Evolutionary conservation across 64 coral and sea anemone species (phyloP), one percentile per base, ranked within the genome.

Genomic region (Porites lutea): DNA sequence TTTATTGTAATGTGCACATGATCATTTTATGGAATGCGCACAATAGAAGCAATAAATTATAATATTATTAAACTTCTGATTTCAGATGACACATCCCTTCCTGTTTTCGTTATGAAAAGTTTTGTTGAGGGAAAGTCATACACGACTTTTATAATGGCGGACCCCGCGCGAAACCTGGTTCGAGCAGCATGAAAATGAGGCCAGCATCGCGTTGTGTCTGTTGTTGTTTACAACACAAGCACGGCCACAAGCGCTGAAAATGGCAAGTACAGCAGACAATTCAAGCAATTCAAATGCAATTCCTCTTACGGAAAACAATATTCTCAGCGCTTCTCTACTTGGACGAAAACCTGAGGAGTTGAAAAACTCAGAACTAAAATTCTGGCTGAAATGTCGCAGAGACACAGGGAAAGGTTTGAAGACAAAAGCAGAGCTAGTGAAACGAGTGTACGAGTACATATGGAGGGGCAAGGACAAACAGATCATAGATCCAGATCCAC

Each of bases 391-490:
- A 45, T 92, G 90, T 45, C 52, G 79, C 23, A 79, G 80, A 1
- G 79, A 92, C 46, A 43, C 69, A 9, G 55, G 68, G 8, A 92
- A 92, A 77, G 90, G 90, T n/a, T 27, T 92, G 55, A 85, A 92
- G 59, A 92, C 90, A 46, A 92, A 92, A 90, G 88, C 88, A 44
- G 77, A 92, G 57, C 90, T 92, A 37, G 90, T 92, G 15, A 92
- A 86, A 65, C 23, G 80, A 16, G 69, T 85, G 3, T 45, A 87
- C 11, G 82, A 92, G 15, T 92, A 92, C 59, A 86, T 92, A 14
- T 0, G 55, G 52, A 86, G n/a, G 1, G 78, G 89, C 10, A 91
- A 69, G 59, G 78, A 91, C 3, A 91, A 83, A 75, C 3, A 57
- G 6, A 19, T 91, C 10, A 53, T 84, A 8, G 90, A 86, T 86